Evolutionary conservation across 2,113 vertebrate species (phyloP), one percentile per base, ranked within the genome.

Genomic region (Herpetotheres cachinnans): DNA sequence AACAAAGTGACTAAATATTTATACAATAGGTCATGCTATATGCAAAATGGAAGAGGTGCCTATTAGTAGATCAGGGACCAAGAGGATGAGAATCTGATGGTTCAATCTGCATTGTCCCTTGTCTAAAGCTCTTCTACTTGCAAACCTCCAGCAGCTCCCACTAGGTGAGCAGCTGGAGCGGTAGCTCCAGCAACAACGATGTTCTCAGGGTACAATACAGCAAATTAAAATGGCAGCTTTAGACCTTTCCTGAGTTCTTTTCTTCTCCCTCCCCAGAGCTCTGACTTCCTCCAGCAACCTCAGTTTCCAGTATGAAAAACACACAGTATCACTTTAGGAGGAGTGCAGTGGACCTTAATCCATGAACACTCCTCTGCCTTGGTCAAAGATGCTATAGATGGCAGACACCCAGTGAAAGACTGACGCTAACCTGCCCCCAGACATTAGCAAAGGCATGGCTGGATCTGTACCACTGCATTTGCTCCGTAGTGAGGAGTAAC

Each of bases 1-100:
- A 91, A 87, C 58, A 40, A 89, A 65, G 54, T 5, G 54, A 82
- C 94, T 93, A 93, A 96, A 95, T 91, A 93, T 95, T 94, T 89
- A 85, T 95, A 87, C 62, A 87, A 89, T 62, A 91, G 70, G 82
- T 84, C 78, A 89, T 46, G 32, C 62, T 91, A 56, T 87, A 89
- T n/a, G 80, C 70, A 82, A 92, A 91, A 89, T 47, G n/a, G 54
- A 70, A 76, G 83, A 87, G 62, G 34, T 91, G 78, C 40, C 61
- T 86, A 3, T 59, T 76, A 90, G 65, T 82, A 61, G 58, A 89
- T 80, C 50, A 74, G 80, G 82, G 79, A 76, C 27, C 77, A 66
- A 82, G 65, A 76, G 70, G 82, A 72, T 83, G 20, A 76, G 62
- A 54, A 84, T 85, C 70, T 6, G 44, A 67, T 54, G 52, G 62